phyloP scores from a whole-genome alignment of 2,797 vertebrate species.

The Phylloscopus collybita region DNA sequence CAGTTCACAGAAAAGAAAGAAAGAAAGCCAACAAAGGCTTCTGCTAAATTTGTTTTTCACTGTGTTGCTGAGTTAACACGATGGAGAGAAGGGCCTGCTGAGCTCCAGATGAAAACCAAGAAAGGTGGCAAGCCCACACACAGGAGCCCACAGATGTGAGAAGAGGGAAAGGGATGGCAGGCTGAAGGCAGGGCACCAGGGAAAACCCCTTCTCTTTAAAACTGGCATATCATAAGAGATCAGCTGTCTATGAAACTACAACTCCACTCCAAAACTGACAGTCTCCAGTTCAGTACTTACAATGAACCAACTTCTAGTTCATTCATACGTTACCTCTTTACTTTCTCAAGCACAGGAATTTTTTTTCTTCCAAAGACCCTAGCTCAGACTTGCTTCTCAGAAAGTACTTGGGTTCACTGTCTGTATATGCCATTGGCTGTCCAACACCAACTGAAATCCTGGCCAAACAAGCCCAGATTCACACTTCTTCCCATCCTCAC shows the following conservation, averaged over 20 bases:
- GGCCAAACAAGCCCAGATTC: background rate
- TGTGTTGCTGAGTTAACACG: background rate
- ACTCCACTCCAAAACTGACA: background rate
- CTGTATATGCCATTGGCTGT: background rate
- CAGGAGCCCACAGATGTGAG: background rate
- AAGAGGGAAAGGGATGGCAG: background rate
- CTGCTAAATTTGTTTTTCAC: background rate
- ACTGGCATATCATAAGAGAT: rapidly evolving
- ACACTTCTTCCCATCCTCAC: background rate
- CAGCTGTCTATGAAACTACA: background rate
- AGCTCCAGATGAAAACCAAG: background rate
- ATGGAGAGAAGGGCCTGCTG: background rate
- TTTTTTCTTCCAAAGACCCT: background rate
- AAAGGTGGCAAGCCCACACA: background rate
- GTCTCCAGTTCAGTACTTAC: background rate
- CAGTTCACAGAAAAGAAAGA: background rate
- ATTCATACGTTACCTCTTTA: background rate
- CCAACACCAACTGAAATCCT: background rate
- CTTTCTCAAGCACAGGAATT: background rate
- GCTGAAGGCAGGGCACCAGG: background rate
- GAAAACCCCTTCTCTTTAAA: background rate
- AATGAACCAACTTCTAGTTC: background rate
- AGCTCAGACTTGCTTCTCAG: background rate
- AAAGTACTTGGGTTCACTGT: background rate
- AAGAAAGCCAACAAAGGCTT: background rate